A percentile compares a stretch with the other conserved stretches of the same genome.
These are phyloP conservation scores for Odocoileus hemionus DNA, from an alignment of 2,113 vertebrate species.

Conservation along the genomic window DNA sequence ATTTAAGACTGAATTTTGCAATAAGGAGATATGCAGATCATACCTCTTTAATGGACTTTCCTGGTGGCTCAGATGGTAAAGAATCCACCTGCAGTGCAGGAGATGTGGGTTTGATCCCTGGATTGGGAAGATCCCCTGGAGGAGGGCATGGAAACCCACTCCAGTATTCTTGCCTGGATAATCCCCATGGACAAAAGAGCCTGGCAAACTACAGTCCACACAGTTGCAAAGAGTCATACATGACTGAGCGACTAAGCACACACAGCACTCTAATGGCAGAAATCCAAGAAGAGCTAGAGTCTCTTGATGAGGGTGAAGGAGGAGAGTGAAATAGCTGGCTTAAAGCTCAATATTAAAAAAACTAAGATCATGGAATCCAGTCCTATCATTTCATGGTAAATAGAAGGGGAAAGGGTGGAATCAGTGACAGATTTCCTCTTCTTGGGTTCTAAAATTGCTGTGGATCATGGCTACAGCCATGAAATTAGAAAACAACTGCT, in stretches of 20 bases:
- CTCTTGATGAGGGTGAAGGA: background rate
- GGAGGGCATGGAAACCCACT: background rate
- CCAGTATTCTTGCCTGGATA: background rate
- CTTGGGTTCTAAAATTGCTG: background rate
- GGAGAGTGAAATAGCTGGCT: background rate
- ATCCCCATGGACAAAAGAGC: background rate
- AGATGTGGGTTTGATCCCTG: background rate
- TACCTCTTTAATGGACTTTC: background rate
- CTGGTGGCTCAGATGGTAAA: background rate
- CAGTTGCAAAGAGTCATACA: fast-evolving
- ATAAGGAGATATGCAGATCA: fast-evolving
- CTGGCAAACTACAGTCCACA: fast-evolving
- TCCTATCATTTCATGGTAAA: background rate
- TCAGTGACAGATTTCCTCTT: background rate
- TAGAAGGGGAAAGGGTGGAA: background rate
- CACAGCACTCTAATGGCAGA: background rate
- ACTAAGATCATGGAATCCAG: background rate
- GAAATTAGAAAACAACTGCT: background rate
- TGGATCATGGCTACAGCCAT: background rate
- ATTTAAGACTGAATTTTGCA: background rate
- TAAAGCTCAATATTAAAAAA: background rate
- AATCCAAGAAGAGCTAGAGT: background rate
- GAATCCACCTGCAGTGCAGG: background rate
- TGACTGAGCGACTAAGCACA: background rate
- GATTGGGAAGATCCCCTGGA: background rate